Percentiles rank a stretch among this genome's conserved stretches.
Conservation (phyloP, 2,888 invertebrate genomes). For the Lymantria monacha region DNA sequence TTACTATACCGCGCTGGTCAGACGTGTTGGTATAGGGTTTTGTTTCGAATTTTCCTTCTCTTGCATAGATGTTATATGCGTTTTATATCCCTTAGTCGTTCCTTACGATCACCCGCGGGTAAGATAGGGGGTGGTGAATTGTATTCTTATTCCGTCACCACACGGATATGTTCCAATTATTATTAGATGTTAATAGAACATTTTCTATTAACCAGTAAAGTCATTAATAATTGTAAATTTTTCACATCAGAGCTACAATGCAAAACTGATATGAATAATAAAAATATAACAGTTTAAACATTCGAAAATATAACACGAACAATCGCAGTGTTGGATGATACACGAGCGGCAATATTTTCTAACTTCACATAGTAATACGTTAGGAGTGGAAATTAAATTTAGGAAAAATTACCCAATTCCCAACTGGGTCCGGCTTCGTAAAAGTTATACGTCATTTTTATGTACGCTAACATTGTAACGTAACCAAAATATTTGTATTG, state of each 20-base stretch:
- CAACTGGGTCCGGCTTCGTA: constrained; percentile 32
- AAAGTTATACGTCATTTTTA: constrained; percentile 66
- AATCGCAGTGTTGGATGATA: constrained; percentile 10
- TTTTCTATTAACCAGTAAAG: no score
- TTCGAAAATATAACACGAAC: constrained; percentile 5
- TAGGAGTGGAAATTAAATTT: constrained; percentile 44
- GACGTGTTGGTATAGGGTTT: no score
- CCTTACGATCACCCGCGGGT: no score
- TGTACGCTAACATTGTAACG: constrained; percentile 48
- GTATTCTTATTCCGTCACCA: no score
- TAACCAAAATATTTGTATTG: constrained; percentile 72
- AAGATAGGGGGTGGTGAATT: no score
- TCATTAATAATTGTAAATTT: no score
- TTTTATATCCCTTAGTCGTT: no score
- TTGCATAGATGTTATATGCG: no score
- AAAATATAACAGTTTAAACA: background rate
- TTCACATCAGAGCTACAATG: background rate
- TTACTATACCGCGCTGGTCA: no score
- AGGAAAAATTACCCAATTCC: constrained; percentile 58
- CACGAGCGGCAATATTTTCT: constrained; percentile 12
- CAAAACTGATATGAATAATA: background rate
- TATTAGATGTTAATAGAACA: no score
- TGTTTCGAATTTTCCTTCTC: no score
- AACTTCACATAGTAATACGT: constrained; percentile 19
- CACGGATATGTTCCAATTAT: no score